Evolutionary conservation across 1,140 invertebrate species (phyloP).

Genomic region (Whitmania pigra): DNA sequence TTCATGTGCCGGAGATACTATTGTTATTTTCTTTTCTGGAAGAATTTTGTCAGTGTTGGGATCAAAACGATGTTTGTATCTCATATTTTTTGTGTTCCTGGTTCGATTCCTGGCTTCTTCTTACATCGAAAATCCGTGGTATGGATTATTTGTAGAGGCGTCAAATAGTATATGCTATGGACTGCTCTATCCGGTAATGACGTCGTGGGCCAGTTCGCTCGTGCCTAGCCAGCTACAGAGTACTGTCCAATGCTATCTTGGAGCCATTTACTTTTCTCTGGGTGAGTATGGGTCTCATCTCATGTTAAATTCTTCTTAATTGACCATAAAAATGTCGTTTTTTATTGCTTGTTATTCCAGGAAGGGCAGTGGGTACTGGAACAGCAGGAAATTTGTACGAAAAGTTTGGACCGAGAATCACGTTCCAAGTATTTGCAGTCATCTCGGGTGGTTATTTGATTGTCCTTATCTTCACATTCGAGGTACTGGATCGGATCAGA

Average conservation of each 20-base stretch:
- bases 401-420: conserved; percentile 7
- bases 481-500: not conserved
- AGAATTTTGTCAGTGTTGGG: conserved; percentile 66
- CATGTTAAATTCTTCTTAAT: not conserved
- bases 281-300: conserved; percentile 27
- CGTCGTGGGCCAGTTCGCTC: conserved; percentile 70
- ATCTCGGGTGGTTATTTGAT: conserved; percentile 14
- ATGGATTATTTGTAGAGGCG: conserved; percentile 69
- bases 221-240: conserved; percentile 71
- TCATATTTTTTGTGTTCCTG: conserved; percentile 62
- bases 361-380: conserved; percentile 15
- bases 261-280: conserved; percentile 51
- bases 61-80: conserved; percentile 64
- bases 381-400: conserved; percentile 18
- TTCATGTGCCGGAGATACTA: conserved; percentile 69
- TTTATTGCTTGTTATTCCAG: conserved; percentile 15
- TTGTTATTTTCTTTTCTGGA: conserved; percentile 62
- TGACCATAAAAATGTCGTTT: not conserved
- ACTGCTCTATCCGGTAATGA: conserved; percentile 74
- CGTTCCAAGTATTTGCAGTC: conserved; percentile 18
- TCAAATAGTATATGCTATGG: conserved; percentile 76
- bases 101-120: conserved; percentile 70
- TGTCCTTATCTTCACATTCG: not conserved
- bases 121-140: conserved; percentile 53
- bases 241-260: conserved; percentile 67